These are phyloP conservation scores for Scaeva pyrastri DNA, from an alignment of 2,888 invertebrate genomes.

Conservation along the genomic window DNA sequence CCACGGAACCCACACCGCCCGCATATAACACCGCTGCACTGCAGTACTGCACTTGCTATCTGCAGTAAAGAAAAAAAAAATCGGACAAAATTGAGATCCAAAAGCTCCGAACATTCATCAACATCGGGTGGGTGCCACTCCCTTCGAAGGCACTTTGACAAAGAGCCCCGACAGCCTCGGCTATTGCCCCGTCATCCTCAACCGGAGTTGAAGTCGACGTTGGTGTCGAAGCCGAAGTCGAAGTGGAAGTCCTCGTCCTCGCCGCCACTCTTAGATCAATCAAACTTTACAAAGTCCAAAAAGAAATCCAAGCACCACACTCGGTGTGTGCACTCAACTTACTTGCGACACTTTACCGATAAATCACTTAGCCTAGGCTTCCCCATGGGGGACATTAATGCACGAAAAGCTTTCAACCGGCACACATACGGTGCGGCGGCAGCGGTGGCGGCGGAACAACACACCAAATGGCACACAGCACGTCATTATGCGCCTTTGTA, in stretches of 20 bases:
- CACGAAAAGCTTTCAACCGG: conserved; percentile 65
- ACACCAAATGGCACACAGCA: conserved; percentile 11
- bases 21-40: conserved; percentile 32
- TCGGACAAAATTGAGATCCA: conserved; percentile 20
- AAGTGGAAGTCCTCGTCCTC: conserved; percentile 12
- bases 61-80: not conserved
- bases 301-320: not conserved
- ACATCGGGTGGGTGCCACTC: conserved; percentile 51
- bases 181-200: conserved; percentile 3
- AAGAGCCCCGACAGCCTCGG: not conserved
- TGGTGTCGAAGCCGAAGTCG: not conserved
- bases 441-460: no score
- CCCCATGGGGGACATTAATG: conserved; percentile 70
- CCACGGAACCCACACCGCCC: conserved; percentile 27
- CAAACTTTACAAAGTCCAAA: conserved; percentile 38
- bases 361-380: conserved; percentile 71
- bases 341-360: conserved; percentile 68
- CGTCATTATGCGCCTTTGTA: not conserved
- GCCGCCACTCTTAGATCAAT: conserved; percentile 59
- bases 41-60: conserved; percentile 57
- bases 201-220: not conserved
- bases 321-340: conserved; percentile 38
- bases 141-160: conserved; percentile 64
- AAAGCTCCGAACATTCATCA: conserved; percentile 36
- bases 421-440: no score